These are phyloP conservation scores for Cossypha heuglini DNA, from an alignment of 2,797 vertebrate genomes.

Conservation along the genomic window DNA sequence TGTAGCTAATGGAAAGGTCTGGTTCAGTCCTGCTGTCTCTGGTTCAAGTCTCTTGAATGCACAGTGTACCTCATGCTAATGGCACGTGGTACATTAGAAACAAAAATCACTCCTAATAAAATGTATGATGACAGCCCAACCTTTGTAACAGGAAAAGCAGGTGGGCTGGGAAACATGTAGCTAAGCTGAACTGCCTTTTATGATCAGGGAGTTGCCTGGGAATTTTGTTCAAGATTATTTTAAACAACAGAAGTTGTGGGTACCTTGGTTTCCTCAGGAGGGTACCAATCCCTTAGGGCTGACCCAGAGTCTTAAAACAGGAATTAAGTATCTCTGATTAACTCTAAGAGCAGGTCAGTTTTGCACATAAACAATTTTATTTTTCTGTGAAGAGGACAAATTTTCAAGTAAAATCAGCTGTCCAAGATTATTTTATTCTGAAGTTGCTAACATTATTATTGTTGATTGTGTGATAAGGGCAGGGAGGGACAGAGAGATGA, in stretches of 20 bases:
- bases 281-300: background rate
- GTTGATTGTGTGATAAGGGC: background rate
- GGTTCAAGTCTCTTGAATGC: background rate
- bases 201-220: background rate
- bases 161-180: background rate
- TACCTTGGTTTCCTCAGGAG: background rate
- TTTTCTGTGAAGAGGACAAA: background rate
- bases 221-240: background rate
- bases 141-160: background rate
- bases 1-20: background rate
- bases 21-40: background rate
- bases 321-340: background rate
- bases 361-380: background rate
- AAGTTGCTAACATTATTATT: background rate
- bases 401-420: background rate
- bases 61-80: background rate
- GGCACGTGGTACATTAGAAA: fast-evolving
- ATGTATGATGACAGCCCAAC: fast-evolving
- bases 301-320: background rate
- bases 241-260: background rate
- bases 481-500: no score
- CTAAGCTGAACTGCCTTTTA: background rate
- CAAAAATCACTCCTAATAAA: background rate
- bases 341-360: background rate
- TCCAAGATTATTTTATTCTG: background rate